phyloP scores from a whole-genome alignment of 2,888 invertebrate species.

The Eumerus sabulonum region DNA sequence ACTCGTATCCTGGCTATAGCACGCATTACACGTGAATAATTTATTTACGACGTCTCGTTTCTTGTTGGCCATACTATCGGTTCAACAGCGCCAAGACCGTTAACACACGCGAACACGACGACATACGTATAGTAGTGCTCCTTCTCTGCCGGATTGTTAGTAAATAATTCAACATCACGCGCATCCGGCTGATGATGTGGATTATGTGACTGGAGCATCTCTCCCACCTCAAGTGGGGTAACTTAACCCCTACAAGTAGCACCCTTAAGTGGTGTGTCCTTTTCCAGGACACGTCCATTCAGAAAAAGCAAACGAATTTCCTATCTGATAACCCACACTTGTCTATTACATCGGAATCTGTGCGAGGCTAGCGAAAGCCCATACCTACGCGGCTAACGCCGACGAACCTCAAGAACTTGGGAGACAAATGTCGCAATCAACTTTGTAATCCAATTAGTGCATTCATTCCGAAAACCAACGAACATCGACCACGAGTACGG shows the following conservation, averaged over 20 bases:
- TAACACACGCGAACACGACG: neutral
- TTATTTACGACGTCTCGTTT: conserved; percentile 19
- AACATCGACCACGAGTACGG: conserved; percentile 4
- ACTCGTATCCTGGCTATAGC: neutral
- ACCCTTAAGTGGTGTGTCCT: neutral
- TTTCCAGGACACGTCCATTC: conserved; percentile 33
- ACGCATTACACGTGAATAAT: conserved; percentile 50
- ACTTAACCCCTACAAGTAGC: conserved; percentile 10
- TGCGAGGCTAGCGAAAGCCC: neutral
- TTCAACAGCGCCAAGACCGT: conserved; percentile 16
- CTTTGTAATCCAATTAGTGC: conserved; percentile 50
- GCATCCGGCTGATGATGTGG: conserved; percentile 43
- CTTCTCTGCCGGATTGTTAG: conserved; percentile 31
- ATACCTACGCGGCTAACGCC: neutral
- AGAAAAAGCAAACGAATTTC: conserved; percentile 25
- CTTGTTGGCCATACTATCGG: conserved; percentile 19
- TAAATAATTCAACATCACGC: conserved; percentile 61
- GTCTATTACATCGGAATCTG: neutral
- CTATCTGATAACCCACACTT: neutral
- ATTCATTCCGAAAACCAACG: conserved; percentile 4
- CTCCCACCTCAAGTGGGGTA: neutral
- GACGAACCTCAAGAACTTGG: conserved; percentile 18
- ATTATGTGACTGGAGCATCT: conserved; percentile 36
- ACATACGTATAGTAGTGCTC: conserved; percentile 4
- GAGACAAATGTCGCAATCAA: conserved; percentile 35